Conservation (phyloP, 2,888 invertebrate species). For the Phymatocera aterrima region DNA sequence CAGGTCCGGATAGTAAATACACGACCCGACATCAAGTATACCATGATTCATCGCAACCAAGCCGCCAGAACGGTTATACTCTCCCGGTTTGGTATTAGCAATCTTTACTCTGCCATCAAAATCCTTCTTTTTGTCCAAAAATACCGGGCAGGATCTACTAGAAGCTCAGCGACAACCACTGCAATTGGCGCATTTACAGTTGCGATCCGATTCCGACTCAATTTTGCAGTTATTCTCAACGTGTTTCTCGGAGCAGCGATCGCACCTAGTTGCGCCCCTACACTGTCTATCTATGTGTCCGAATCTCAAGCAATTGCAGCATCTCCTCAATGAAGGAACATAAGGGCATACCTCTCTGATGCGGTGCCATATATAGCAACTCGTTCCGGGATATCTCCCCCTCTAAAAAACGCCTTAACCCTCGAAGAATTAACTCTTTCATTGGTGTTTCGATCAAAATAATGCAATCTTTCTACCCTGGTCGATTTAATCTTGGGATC, state of each 20-base stretch:
- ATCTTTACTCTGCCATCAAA: not conserved
- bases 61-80: too few species aligned
- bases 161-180: not conserved
- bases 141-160: not conserved
- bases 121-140: not conserved
- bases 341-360: not conserved
- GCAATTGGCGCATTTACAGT: conserved; percentile 1
- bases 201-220: not conserved
- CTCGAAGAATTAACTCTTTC: not conserved
- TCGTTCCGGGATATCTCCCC: not conserved
- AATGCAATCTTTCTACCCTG: not conserved
- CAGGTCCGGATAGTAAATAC: too few species aligned
- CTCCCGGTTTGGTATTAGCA: too few species aligned
- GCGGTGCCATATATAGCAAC: not conserved
- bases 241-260: not conserved
- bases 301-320: not conserved
- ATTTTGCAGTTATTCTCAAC: not conserved
- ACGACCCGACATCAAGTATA: too few species aligned
- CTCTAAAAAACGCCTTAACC: not conserved
- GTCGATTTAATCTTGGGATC: not conserved
- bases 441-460: too few species aligned
- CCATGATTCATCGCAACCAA: too few species aligned
- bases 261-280: not conserved
- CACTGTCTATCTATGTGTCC: not conserved
- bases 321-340: not conserved